Percentiles rank a stretch among this genome's conserved stretches.
Evolutionary conservation across 1,140 invertebrate species (phyloP).

Genomic region (Aphelinus certus): DNA sequence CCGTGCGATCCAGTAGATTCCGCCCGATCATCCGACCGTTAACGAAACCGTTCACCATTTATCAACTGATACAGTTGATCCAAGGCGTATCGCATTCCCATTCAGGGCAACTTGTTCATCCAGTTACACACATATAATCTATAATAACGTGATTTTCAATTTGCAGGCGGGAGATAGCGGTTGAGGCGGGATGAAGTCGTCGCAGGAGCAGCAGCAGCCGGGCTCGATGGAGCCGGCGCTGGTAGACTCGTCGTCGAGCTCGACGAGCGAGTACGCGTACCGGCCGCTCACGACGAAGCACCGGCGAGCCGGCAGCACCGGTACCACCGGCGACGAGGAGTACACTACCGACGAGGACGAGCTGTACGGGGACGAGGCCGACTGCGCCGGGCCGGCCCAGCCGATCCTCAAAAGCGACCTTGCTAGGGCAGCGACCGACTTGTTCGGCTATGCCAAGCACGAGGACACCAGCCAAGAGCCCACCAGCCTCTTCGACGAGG

Average conservation of each 20-base stretch:
- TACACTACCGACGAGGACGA: constrained; percentile 69
- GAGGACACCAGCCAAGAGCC: constrained; percentile 53
- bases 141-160: too few relatives aligned
- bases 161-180: background rate
- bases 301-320: constrained; percentile 66
- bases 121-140: too few relatives aligned
- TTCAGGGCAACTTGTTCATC: too few relatives aligned
- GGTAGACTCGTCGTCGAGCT: constrained; percentile 53
- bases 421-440: constrained; percentile 58
- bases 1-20: too few relatives aligned
- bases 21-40: too few relatives aligned
- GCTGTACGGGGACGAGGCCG: constrained; percentile 63
- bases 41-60: too few relatives aligned
- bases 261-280: constrained; percentile 58
- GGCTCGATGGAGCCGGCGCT: constrained; percentile 49
- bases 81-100: too few relatives aligned
- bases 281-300: constrained; percentile 63
- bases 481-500: constrained; percentile 60
- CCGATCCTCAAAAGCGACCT: constrained; percentile 59
- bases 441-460: constrained; percentile 56
- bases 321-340: constrained; percentile 69
- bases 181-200: constrained; percentile 51
- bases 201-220: constrained; percentile 52
- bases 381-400: constrained; percentile 55
- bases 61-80: too few relatives aligned